Evolutionary conservation across 2,113 vertebrate species (phyloP).

Genomic region (Myanophis thanlyinensis): DNA sequence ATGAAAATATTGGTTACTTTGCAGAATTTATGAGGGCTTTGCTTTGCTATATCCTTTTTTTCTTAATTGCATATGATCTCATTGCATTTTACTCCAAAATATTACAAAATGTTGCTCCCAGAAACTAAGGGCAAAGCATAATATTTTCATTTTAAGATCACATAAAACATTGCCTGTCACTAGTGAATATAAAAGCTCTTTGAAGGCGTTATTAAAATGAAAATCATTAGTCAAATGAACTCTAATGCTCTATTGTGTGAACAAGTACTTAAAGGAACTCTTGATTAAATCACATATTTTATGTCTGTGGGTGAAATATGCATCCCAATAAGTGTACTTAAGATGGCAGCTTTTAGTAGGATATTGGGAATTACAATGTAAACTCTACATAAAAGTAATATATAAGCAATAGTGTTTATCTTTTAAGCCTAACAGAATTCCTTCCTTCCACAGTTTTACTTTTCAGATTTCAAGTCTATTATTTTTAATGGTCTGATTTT

Average conservation of each 20-base stretch:
- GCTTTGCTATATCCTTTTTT: background rate
- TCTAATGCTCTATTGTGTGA: slow-evolving; percentile 12
- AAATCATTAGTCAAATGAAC: slow-evolving; percentile 14
- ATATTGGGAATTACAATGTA: background rate
- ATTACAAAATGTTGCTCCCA: background rate
- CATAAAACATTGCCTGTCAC: background rate
- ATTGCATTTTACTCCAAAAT: slow-evolving; percentile 7
- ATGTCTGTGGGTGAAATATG: background rate
- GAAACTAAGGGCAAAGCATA: background rate
- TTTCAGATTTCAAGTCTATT: background rate
- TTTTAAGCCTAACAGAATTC: background rate
- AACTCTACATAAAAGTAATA: background rate
- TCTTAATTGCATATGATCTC: background rate
- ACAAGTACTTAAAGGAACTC: background rate
- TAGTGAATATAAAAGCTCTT: background rate
- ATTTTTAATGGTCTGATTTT: background rate
- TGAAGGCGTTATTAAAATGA: slow-evolving; percentile 21
- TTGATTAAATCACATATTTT: slow-evolving; percentile 21
- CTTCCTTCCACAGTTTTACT: background rate
- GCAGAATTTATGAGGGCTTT: rapidly evolving
- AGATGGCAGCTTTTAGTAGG: background rate
- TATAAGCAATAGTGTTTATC: background rate
- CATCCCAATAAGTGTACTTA: background rate
- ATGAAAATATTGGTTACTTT: background rate
- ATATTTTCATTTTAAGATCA: slow-evolving; percentile 13